Evolutionary conservation across 2,888 invertebrate genomes (phyloP), one percentile per base, ranked within the genome.

Genomic region (Cyclophora punctaria): DNA sequence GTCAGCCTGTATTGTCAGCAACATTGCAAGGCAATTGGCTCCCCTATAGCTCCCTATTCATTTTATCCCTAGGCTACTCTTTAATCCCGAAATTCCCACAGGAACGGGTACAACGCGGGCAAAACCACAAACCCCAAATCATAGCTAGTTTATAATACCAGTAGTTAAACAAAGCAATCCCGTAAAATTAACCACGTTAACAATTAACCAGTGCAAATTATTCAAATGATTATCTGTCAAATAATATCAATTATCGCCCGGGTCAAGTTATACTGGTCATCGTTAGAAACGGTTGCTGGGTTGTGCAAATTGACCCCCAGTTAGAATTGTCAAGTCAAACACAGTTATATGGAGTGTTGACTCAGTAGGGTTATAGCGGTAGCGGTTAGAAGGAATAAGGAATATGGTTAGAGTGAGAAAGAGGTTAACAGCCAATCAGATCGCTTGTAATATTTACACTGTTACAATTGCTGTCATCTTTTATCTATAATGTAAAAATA

Each of bases 241-340:
- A 40, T 49, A 48, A 47, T 47, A 50, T 52, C 50, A 50, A 53
- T 51, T 41, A 51, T 47, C 49, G 35, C 20, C 7, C 33, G 20
- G 47, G 47, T 48, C 49, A 45, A 44, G 44, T 44, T 45, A 50
- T 20, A n/a, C 44, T 48, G 51, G 51, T 48, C 41, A 4, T 7
- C 7, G 41, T 45, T 7, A 7, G 4, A 33, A 42, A 34, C 33
- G 41, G 46, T 48, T 48, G 34, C 20, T 34, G 3, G 33, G 41
- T 34, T 35, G 47, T 44, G 44, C 35, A 48, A 52, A 52, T 49
- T 57, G 57, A 55, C 53, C 60, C 47, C 46, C 48, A 55, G 51
- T 37, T 49, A 48, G 46, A 64, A 59, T 66, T 62, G 58, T 62
- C 60, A 65, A 65, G 58, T 63, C 60, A 67, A 67, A 66, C 64